Base-by-base conservation (phyloP, 1,140 invertebrate genomes). In the Magallana angulata region DNA sequence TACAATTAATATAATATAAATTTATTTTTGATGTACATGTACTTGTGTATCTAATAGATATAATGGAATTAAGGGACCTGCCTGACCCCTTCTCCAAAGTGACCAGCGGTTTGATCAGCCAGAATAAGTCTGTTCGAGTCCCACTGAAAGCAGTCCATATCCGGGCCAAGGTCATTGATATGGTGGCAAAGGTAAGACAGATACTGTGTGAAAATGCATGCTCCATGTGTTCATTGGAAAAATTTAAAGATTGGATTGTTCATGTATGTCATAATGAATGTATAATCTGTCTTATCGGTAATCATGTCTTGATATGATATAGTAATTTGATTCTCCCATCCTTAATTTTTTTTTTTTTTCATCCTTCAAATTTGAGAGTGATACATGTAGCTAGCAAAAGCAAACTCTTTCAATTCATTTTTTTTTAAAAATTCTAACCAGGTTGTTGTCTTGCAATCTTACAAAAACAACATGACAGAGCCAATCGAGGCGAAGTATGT, bases 401-500 rank as follows among this genome's bases (percentile, higher is more conserved):
- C 5, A 48, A 48, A 48, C 2, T 48, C 36, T 48, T 48, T 48
- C 36, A 48, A 48, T 5, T 48, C 2, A 48, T 18, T 82, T 16
- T 82, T 57, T 76, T 81, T 2, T n/a, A n/a, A 24, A 24, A 24
- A 58, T 24, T 68, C 80, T 30, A 57, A 90, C 0, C 62, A 94
- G 92, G 94, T 95, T 60, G 90, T 92, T 3, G 92, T 95, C 16
- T 81, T 94, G 59, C 94, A 95, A 89, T 90, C 91, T 57, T 94
- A 93, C 84, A 88, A 90, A 82, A 95, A 95, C 86, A 89, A 91
- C 30, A 90, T 87, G 56, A 80, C 91, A 18, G 82, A 58, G 3
- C 82, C 94, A 30, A 94, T 95, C 48, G 95, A 95, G 88, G 95
- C 94, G 18, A 94, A 95, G 85, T 95, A 95, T 91, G 92, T 95